Conservation (phyloP, 2,797 vertebrate genomes). For the Amazonetta brasiliensis region DNA sequence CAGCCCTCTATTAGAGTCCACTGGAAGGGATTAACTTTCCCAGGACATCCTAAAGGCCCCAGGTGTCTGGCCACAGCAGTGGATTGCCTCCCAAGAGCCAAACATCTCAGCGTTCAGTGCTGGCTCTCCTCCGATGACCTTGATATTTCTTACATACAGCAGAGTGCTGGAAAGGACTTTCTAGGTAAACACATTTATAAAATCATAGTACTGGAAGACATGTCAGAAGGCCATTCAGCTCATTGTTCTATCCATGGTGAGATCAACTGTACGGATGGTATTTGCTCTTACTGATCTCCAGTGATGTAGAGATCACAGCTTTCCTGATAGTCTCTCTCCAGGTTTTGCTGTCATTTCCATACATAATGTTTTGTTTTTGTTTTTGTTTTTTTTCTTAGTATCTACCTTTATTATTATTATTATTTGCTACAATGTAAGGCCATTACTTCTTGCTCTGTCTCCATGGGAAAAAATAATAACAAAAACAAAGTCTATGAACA, state of each 20-base stretch:
- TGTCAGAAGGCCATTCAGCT: slow-evolving; percentile 8
- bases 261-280: neutral
- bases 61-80: neutral
- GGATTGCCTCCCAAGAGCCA: neutral
- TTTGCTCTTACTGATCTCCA: slow-evolving; percentile 17
- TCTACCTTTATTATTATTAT: neutral
- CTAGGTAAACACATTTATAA: neutral
- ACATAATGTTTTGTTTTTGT: neutral
- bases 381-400: neutral
- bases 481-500: neutral
- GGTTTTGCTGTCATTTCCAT: neutral
- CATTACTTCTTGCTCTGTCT: neutral
- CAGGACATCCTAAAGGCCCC: neutral
- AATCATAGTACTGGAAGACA: neutral
- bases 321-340: neutral
- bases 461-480: neutral
- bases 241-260: neutral
- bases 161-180: neutral
- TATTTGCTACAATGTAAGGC: neutral
- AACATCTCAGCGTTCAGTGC: accelerated
- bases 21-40: neutral
- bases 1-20: neutral
- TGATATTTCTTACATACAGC: neutral
- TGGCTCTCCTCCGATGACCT: neutral
- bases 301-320: neutral